phyloP scores from a whole-genome alignment of 2,113 vertebrate genomes.

The Origma solitaria region DNA sequence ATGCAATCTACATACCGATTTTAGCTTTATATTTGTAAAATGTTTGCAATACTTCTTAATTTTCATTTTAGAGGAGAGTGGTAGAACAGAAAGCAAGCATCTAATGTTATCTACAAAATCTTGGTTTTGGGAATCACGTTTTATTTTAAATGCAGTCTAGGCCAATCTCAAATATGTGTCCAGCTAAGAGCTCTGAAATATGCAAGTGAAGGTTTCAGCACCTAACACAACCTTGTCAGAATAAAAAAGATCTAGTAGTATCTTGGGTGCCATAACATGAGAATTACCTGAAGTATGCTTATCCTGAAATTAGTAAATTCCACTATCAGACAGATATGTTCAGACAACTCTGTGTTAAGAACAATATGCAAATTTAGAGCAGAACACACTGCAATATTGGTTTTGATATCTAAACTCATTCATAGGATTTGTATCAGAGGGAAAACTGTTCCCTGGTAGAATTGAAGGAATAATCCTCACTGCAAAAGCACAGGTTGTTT shows the following conservation, averaged over 20 bases:
- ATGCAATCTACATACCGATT: background rate
- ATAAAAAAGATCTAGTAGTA: background rate
- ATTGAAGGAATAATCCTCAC: background rate
- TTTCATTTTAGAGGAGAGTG: background rate
- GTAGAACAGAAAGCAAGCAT: background rate
- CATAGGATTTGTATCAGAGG: background rate
- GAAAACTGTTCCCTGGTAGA: background rate
- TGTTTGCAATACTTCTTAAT: background rate
- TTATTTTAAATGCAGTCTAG: background rate
- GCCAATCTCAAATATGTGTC: background rate
- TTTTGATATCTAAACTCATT: background rate
- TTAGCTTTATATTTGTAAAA: background rate
- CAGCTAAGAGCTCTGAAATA: background rate
- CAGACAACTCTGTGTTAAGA: background rate
- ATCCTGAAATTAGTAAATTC: background rate
- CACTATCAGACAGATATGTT: background rate
- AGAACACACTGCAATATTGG: background rate
- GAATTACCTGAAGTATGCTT: background rate
- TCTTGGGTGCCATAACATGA: background rate
- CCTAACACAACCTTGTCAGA: background rate
- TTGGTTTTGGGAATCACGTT: background rate
- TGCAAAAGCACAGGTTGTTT: background rate
- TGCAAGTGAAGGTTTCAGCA: background rate
- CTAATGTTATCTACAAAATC: background rate
- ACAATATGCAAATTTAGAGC: background rate